These are phyloP conservation scores for Drosophila insularis DNA, from an alignment of 1,140 invertebrate species.

Conservation along the genomic window DNA sequence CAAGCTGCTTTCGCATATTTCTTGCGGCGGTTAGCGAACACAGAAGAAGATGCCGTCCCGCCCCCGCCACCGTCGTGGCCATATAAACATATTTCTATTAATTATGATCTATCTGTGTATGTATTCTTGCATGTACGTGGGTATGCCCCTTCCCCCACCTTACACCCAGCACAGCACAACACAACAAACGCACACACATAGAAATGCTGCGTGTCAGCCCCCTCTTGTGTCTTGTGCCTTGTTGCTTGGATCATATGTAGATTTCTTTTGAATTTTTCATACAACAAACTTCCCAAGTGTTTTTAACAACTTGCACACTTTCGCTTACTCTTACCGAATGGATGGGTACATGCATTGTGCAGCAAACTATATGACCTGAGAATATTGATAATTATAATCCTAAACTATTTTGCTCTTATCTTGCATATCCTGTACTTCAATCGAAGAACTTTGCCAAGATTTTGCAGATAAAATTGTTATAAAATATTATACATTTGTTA, in stretches of 20 bases:
- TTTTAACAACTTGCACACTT: conserved; percentile 4
- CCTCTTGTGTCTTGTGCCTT: background rate
- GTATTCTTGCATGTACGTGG: background rate
- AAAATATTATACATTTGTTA: too few relatives aligned
- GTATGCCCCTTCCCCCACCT: background rate
- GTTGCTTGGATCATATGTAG: background rate
- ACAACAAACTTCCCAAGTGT: background rate
- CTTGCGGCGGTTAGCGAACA: background rate
- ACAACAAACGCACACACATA: background rate
- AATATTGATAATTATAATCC: too few relatives aligned
- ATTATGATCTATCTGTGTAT: conserved; percentile 59
- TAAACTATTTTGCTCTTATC: too few relatives aligned
- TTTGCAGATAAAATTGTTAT: too few relatives aligned
- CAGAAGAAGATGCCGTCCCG: too few relatives aligned
- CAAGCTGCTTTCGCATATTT: conserved; percentile 21
- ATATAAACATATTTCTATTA: conserved; percentile 50
- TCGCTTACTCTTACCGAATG: background rate
- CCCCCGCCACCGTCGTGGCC: too few relatives aligned
- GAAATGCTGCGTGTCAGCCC: background rate
- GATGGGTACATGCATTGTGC: background rate
- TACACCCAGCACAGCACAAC: background rate
- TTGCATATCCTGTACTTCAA: too few relatives aligned
- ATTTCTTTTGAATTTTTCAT: background rate
- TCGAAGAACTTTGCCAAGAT: too few relatives aligned
- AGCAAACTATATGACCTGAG: too few relatives aligned